A percentile compares a stretch with the other conserved stretches of the same genome.
Conservation (phyloP, 2,797 vertebrate species). For the Leptatherina wallacei region DNA sequence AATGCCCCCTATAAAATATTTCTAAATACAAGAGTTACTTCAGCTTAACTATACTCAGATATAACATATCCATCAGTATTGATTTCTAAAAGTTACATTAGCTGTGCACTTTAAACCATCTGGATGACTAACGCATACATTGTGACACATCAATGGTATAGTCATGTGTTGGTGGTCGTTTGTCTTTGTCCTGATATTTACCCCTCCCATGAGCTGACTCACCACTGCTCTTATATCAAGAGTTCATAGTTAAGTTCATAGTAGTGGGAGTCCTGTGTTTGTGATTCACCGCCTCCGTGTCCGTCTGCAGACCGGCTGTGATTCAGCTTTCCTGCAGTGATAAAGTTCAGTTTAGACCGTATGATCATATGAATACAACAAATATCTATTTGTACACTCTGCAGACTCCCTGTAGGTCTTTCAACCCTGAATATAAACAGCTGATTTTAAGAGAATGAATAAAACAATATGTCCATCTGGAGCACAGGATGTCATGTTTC, state of each 20-base stretch:
- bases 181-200: slow-evolving; percentile 1
- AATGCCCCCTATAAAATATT: too few species aligned
- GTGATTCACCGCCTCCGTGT: slow-evolving; percentile 38
- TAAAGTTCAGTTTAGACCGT: neutral
- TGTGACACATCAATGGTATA: neutral
- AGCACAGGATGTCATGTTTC: neutral
- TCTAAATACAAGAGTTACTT: neutral
- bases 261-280: slow-evolving; percentile 7
- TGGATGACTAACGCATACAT: neutral
- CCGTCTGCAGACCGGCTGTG: neutral
- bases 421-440: neutral
- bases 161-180: neutral
- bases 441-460: neutral
- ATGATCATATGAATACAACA: neutral
- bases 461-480: neutral
- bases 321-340: neutral
- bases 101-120: neutral
- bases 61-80: neutral
- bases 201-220: slow-evolving; percentile 12
- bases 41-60: neutral
- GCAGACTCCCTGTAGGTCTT: neutral
- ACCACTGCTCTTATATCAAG: neutral
- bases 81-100: neutral
- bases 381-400: neutral
- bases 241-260: neutral